Conservation (phyloP, 2,888 invertebrate species). For the Andrena haemorrhoa region DNA sequence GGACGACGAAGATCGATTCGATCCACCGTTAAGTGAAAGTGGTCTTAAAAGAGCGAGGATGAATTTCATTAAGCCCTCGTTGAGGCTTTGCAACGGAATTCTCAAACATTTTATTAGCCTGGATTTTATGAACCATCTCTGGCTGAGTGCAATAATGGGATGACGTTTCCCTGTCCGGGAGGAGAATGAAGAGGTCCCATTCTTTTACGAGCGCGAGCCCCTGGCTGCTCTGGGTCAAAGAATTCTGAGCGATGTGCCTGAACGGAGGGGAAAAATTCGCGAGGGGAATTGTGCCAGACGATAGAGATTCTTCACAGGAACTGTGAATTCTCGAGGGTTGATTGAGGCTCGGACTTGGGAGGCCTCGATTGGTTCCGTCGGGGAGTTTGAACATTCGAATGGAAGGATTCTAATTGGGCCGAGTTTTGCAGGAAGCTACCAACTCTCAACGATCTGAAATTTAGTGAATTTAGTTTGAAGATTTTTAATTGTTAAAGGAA, state of each 20-base stretch:
- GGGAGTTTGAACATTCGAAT: too few relatives aligned
- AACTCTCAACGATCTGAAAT: too few relatives aligned
- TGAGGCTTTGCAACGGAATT: slow-evolving; percentile 10
- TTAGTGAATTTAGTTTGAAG: too few relatives aligned
- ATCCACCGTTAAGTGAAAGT: not conserved
- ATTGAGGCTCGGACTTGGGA: not conserved
- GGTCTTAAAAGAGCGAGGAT: not conserved
- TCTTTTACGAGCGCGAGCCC: not conserved
- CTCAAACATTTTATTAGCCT: slow-evolving; percentile 22
- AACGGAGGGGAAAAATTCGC: not conserved
- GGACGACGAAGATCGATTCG: slow-evolving; percentile 42
- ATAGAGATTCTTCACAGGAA: not conserved
- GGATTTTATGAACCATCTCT: slow-evolving; percentile 18
- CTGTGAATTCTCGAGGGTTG: not conserved
- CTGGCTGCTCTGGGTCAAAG: not conserved
- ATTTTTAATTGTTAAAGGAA: too few relatives aligned
- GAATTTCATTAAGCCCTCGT: slow-evolving; percentile 28
- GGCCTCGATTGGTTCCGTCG: not conserved
- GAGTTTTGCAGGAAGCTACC: too few relatives aligned
- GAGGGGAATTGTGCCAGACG: not conserved
- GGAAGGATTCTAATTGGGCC: too few relatives aligned
- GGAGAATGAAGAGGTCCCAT: not conserved
- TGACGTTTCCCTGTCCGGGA: not conserved
- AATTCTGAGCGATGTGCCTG: not conserved
- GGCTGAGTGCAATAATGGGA: not conserved